Conservation (phyloP, 2,797 vertebrate genomes). For the Neosilurus mollespiculum region DNA sequence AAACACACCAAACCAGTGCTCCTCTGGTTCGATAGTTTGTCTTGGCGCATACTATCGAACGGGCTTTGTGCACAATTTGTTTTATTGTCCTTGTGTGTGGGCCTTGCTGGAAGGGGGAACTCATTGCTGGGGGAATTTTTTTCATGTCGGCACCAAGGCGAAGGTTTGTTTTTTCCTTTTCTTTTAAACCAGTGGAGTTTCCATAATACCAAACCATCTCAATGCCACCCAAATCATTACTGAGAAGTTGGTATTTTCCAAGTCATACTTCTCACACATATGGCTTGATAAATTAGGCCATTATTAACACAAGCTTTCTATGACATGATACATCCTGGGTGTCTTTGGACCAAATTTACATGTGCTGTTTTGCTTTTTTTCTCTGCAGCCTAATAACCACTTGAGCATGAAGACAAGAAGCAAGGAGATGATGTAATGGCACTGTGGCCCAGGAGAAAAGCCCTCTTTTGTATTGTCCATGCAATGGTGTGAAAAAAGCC, state of each 20-base stretch:
- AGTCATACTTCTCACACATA: conserved; percentile 27
- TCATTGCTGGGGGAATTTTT: conserved; percentile 46
- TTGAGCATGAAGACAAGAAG: conserved; percentile 58
- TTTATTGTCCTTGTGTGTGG: conserved; percentile 52
- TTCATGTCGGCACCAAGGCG: conserved; percentile 13
- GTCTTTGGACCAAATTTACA: not conserved
- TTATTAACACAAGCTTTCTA: conserved; percentile 33
- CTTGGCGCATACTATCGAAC: conserved; percentile 38
- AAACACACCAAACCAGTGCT: conserved; percentile 28
- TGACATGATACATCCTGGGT: not conserved
- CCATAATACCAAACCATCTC: conserved; percentile 51
- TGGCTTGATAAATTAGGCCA: not conserved
- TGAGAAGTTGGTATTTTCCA: conserved; percentile 31
- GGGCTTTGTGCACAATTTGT: conserved; percentile 37
- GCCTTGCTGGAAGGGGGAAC: conserved; percentile 41
- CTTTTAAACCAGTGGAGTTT: conserved; percentile 57
- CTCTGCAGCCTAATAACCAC: conserved; percentile 42
- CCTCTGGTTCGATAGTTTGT: conserved; percentile 45
- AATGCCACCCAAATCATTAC: conserved; percentile 29
- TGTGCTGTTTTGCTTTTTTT: conserved; percentile 25
- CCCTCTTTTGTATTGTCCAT: conserved; percentile 48
- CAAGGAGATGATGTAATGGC: conserved; percentile 60
- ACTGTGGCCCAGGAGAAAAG: conserved; percentile 52
- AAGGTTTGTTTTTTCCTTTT: not conserved
- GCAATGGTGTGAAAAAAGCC: conserved; percentile 60